Base-by-base conservation (phyloP, 2,113 vertebrate species). In the Oenanthe melanoleuca region DNA sequence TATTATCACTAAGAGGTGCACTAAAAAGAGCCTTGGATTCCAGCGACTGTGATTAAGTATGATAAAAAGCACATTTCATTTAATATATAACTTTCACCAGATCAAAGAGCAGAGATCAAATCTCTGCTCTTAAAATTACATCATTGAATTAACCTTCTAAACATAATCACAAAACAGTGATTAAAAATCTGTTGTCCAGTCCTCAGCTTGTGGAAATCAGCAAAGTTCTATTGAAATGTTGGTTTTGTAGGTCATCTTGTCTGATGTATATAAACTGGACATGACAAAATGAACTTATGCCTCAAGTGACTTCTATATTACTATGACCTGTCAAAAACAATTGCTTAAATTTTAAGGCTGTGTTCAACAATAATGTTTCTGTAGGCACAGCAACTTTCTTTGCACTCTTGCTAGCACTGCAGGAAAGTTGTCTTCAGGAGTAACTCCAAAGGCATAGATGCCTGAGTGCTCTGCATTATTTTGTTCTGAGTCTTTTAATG, bases 291-390 rank as follows among this genome's bases (percentile, higher is more conserved):
- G 53, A 86, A 95, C 52, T 78, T 78, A 42, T 74, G 77, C 70
- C 45, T 96, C 70, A 87, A 84, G 80, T 93, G 73, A 89, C 73
- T 82, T 81, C 44, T 49, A 25, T 66, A 86, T 93, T 92, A 84
- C 72, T 64, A 64, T 81, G 72, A 29, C 53, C 80, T 86, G 86
- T 81, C 88, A 97, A 77, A 95, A 95, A 84, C 65, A 78, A 71
- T 92, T 80, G 59, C 66, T 77, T 90, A 40, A 86, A 77, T 20
- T 78, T 37, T 50, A 77, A 63, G 45, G 6, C 33, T 80, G 33
- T 77, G 52, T 86, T 90, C 72, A 88, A 83, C 75, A 52, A 45
- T 53, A 91, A 56, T 47, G 33, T 92, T 92, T 94, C 71, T 85
- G 42, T 88, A 88, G 40, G 73, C 71, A 84, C 77, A 91, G 44